phyloP scores from a whole-genome alignment of 2,797 vertebrate species.

The Helostoma temminkii region DNA sequence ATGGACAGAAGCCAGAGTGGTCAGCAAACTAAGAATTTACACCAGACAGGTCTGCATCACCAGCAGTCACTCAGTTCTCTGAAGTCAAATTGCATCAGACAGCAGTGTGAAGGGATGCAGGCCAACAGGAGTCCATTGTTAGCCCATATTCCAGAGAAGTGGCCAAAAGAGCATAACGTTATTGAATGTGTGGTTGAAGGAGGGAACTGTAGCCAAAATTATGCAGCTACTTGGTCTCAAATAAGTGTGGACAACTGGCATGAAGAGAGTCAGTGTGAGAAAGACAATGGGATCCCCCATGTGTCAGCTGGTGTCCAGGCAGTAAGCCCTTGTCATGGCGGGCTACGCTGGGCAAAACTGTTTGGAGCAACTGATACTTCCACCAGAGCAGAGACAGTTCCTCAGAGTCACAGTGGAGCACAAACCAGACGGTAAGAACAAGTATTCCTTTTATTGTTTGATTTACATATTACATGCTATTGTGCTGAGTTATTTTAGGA shows the following conservation, averaged over 20 bases:
- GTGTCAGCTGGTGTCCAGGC: conserved; percentile 57
- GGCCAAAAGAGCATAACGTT: conserved; percentile 75
- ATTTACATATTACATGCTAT: neutral
- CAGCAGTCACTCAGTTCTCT: conserved; percentile 78
- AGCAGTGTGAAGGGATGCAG: conserved; percentile 73
- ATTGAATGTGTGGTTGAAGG: conserved; percentile 85
- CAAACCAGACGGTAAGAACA: conserved; percentile 44
- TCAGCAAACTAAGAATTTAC: conserved; percentile 84
- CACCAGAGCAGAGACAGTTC: conserved; percentile 74
- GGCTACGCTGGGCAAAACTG: conserved; percentile 92
- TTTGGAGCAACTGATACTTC: conserved; percentile 86
- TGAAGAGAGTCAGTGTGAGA: conserved; percentile 57
- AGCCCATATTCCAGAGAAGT: conserved; percentile 63
- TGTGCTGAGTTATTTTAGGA: neutral
- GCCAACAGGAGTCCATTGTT: conserved; percentile 43
- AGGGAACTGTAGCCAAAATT: conserved; percentile 81
- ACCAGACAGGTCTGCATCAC: conserved; percentile 84
- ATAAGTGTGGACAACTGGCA: conserved; percentile 55
- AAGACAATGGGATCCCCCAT: conserved; percentile 47
- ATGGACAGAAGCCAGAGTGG: conserved; percentile 53
- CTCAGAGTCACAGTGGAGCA: conserved; percentile 57
- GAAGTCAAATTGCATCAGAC: conserved; percentile 70
- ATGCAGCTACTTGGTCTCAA: conserved; percentile 57
- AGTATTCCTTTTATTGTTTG: neutral
- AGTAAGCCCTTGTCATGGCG: conserved; percentile 54